These are phyloP conservation scores for Ormyrus thymus DNA, from an alignment of 2,888 invertebrate species.

Conservation along the genomic window DNA sequence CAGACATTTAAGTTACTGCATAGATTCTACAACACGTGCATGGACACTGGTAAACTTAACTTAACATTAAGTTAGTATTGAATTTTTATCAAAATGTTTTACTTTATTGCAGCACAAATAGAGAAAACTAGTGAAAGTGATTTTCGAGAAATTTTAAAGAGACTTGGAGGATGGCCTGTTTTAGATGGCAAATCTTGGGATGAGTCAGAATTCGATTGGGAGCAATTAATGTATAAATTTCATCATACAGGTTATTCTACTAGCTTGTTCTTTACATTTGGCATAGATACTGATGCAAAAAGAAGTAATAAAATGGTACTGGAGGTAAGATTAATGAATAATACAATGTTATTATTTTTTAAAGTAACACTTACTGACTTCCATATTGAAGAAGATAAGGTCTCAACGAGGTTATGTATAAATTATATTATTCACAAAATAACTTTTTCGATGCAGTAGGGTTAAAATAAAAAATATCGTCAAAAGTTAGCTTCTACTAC, in stretches of 20 bases:
- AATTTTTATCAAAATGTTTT: too few relatives aligned
- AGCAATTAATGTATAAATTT: conserved; percentile 87
- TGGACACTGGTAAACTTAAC: conserved; percentile 83
- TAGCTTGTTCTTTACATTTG: conserved; percentile 92
- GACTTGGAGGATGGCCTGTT: conserved; percentile 94
- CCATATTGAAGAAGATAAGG: too few relatives aligned
- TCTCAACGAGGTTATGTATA: too few relatives aligned
- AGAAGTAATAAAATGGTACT: conserved; percentile 89
- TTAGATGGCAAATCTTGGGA: conserved; percentile 86
- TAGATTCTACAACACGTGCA: conserved; percentile 89
- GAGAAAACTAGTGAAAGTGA: conserved; percentile 76
- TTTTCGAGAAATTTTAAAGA: conserved; percentile 81
- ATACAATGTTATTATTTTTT: too few relatives aligned
- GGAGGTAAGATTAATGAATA: conserved; percentile 80
- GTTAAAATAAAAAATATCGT: too few relatives aligned
- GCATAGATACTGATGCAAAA: conserved; percentile 85
- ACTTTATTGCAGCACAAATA: conserved; percentile 23
- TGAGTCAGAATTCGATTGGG: conserved; percentile 85
- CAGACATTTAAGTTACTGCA: conserved; percentile 86
- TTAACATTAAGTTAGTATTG: too few relatives aligned
- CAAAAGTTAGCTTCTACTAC: too few relatives aligned
- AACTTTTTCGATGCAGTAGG: too few relatives aligned
- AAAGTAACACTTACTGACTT: too few relatives aligned
- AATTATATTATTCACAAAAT: too few relatives aligned
- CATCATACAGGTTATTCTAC: conserved; percentile 87